Conservation (phyloP, 2,113 vertebrate species). For the Oreocharis arfaki region DNA sequence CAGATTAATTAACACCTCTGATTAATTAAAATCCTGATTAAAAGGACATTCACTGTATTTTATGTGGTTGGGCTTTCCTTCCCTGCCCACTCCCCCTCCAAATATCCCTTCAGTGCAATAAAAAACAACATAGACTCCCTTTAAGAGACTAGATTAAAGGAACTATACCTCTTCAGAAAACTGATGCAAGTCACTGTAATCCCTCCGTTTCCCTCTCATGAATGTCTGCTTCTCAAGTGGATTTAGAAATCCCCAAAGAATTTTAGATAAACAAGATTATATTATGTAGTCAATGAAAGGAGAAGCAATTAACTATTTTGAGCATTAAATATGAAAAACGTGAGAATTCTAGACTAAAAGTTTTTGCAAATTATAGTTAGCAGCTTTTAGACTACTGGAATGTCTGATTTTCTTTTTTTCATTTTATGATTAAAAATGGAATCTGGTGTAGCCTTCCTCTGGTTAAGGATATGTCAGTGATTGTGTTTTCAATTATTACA, state of each 20-base stretch:
- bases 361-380: neutral
- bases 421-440: neutral
- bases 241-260: neutral
- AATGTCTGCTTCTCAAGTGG: neutral
- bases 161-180: neutral
- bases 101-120: neutral
- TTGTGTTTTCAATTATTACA: neutral
- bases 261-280: neutral
- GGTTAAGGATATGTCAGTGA: neutral
- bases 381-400: neutral
- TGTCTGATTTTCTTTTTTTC: neutral
- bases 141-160: neutral
- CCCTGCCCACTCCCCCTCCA: fast-evolving
- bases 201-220: neutral
- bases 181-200: neutral
- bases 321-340: neutral
- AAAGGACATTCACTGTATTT: neutral
- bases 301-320: neutral
- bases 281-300: neutral
- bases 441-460: neutral
- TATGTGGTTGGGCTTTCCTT: neutral
- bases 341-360: neutral
- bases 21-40: neutral
- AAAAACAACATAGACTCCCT: neutral
- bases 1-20: neutral